Evolutionary conservation across 2,113 vertebrate species (phyloP).

Genomic region (Nannospalax galili): DNA sequence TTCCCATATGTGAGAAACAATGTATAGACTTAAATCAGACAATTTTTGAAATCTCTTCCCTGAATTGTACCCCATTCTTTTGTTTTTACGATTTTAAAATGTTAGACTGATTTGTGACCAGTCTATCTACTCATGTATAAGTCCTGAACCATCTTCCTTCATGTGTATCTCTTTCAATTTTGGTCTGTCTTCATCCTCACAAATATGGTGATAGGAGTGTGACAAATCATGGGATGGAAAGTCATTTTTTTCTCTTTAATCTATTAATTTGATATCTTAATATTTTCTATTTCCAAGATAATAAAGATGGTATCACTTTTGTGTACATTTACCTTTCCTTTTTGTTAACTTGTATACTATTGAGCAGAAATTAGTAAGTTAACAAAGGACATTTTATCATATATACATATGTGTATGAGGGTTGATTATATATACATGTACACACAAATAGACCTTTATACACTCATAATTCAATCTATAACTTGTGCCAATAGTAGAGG

Average conservation of each 20-base stretch:
- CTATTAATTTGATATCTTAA: background rate
- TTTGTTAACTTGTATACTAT: background rate
- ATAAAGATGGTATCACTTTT: background rate
- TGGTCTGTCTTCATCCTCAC: background rate
- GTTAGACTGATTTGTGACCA: background rate
- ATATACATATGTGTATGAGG: background rate
- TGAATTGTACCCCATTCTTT: background rate
- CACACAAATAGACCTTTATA: background rate
- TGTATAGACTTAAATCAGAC: background rate
- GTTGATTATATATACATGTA: background rate
- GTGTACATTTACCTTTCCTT: background rate
- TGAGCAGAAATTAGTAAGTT: background rate
- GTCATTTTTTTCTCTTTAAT: background rate
- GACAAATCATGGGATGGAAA: background rate
- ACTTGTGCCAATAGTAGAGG: background rate
- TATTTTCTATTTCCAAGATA: background rate
- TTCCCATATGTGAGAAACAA: background rate
- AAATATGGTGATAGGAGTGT: background rate
- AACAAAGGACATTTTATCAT: background rate
- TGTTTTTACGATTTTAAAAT: background rate
- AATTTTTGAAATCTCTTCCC: background rate
- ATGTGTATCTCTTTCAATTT: background rate
- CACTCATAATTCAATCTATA: background rate
- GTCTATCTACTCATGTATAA: background rate
- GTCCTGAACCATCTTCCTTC: background rate